phyloP scores from a whole-genome alignment of 2,888 invertebrate genomes.

The Volucella bombylans region DNA sequence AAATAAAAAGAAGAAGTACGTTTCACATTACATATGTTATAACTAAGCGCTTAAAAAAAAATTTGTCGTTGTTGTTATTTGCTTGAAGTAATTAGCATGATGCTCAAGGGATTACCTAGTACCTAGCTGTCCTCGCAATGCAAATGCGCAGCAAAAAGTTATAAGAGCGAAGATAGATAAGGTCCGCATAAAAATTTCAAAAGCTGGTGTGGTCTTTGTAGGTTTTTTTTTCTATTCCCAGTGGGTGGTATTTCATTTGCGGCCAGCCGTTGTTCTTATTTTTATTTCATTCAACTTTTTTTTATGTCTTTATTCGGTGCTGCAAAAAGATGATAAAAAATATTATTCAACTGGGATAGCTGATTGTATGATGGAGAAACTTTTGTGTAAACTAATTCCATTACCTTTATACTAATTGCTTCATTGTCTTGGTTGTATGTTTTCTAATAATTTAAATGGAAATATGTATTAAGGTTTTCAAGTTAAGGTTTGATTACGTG shows the following conservation, averaged over 20 bases:
- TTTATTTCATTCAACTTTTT: constrained; percentile 35
- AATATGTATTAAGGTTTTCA: too few species aligned
- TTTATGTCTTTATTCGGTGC: constrained; percentile 38
- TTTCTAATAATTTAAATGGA: too few species aligned
- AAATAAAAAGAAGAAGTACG: constrained; percentile 31
- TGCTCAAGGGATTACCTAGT: constrained; percentile 54
- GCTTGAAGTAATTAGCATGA: constrained; percentile 56
- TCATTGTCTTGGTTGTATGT: too few species aligned
- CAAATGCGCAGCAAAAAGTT: constrained; percentile 47
- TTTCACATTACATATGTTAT: constrained; percentile 41
- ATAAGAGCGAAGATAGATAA: constrained; percentile 22
- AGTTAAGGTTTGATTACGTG: too few species aligned
- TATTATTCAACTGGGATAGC: constrained; percentile 28
- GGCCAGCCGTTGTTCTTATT: constrained; percentile 26
- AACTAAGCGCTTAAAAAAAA: constrained; percentile 16
- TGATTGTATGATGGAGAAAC: constrained; percentile 23
- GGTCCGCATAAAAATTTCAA: neutral
- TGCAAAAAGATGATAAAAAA: constrained; percentile 44
- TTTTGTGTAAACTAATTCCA: constrained; percentile 35
- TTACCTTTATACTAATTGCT: constrained; percentile 10
- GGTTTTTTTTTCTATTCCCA: constrained; percentile 2
- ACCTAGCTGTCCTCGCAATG: constrained; percentile 28
- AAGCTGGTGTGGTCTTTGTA: constrained; percentile 28
- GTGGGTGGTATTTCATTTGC: constrained; percentile 50
- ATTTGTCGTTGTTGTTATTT: constrained; percentile 10